These are phyloP conservation scores for Neria commutata DNA, from an alignment of 2,888 invertebrate species.

Conservation along the genomic window DNA sequence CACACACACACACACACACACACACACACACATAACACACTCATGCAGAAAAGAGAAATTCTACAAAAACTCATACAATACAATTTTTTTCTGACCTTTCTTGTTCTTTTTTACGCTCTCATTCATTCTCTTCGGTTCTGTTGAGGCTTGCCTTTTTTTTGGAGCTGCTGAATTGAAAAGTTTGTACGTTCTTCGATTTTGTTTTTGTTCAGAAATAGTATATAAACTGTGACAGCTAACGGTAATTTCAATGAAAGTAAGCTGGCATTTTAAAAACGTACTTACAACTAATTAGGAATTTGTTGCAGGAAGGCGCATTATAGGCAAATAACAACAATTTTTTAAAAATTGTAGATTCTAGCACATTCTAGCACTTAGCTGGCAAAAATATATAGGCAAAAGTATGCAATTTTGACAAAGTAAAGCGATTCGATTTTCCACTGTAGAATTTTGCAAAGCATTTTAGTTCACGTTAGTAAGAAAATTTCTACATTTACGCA, in stretches of 20 bases:
- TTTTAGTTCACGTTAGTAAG: neutral
- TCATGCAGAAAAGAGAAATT: too few species aligned
- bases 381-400: neutral
- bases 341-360: neutral
- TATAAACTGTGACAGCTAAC: constrained; percentile 8
- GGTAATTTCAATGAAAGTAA: constrained; percentile 8
- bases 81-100: too few species aligned
- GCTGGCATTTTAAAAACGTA: neutral
- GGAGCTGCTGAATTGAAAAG: neutral
- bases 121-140: too few species aligned
- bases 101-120: too few species aligned
- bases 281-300: neutral
- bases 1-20: neutral
- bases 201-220: neutral
- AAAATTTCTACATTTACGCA: too few species aligned
- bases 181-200: neutral
- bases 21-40: too few species aligned
- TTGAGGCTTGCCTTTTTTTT: too few species aligned
- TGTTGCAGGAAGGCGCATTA: neutral
- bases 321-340: neutral
- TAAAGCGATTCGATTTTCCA: neutral
- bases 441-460: neutral
- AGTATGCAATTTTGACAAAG: neutral
- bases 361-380: neutral
- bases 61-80: too few species aligned